phyloP scores from a whole-genome alignment of 2,888 invertebrate species.

The Tribolium freemani region DNA sequence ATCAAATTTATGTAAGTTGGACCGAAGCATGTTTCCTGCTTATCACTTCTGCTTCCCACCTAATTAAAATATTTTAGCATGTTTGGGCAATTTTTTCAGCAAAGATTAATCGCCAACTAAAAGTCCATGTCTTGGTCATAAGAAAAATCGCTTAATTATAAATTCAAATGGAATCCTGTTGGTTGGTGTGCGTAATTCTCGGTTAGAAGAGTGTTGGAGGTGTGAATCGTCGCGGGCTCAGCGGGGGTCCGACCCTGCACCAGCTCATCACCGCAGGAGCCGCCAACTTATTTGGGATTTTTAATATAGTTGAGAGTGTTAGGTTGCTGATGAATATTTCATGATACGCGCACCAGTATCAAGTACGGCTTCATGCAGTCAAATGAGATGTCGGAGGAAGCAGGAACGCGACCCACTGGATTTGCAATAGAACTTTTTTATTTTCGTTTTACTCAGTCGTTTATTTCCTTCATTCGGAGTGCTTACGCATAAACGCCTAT shows the following conservation, averaged over 20 bases:
- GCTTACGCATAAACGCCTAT: slow-evolving; percentile 66
- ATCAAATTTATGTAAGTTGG: too few species aligned
- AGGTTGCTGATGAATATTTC: slow-evolving; percentile 69
- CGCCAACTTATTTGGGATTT: slow-evolving; percentile 67
- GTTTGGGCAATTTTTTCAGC: neutral
- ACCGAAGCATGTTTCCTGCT: too few species aligned
- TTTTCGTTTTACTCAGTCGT: slow-evolving; percentile 64
- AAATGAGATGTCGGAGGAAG: slow-evolving; percentile 65
- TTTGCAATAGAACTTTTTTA: slow-evolving; percentile 65
- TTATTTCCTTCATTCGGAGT: slow-evolving; percentile 64
- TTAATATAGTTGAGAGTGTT: slow-evolving; percentile 69
- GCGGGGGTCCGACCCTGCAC: slow-evolving; percentile 58
- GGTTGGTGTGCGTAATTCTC: slow-evolving; percentile 39
- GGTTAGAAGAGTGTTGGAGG: slow-evolving; percentile 46
- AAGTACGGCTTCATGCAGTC: slow-evolving; percentile 62
- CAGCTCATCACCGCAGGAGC: slow-evolving; percentile 57
- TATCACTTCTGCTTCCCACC: too few species aligned
- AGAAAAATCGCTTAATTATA: slow-evolving; percentile 46
- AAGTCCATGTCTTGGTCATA: neutral
- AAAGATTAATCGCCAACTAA: neutral
- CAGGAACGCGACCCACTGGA: slow-evolving; percentile 61
- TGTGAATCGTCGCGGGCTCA: slow-evolving; percentile 56
- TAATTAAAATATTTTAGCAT: too few species aligned
- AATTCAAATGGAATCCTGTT: slow-evolving; percentile 41
- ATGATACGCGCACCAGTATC: slow-evolving; percentile 67